A percentile compares a stretch with the other conserved stretches of the same genome.
Conservation (phyloP, 1,140 invertebrate species). For the Drosophila nannoptera region DNA sequence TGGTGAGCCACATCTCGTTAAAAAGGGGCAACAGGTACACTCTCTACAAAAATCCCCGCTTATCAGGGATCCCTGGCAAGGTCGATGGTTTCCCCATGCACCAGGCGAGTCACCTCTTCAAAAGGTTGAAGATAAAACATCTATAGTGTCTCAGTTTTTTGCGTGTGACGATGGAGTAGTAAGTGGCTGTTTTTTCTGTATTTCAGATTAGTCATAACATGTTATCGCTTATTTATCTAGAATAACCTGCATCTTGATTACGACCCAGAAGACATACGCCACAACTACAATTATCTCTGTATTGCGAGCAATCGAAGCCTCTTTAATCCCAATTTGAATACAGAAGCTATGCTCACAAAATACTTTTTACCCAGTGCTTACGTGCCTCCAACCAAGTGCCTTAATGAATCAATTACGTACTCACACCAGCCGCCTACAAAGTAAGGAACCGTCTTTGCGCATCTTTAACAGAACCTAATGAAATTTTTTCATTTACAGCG, state of each 20-base stretch:
- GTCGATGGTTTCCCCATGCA: constrained; percentile 60
- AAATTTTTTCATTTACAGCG: constrained; percentile 81
- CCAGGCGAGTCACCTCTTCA: constrained; percentile 34
- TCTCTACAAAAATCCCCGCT: neutral
- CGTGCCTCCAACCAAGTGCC: constrained; percentile 84
- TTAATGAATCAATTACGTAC: constrained; percentile 85
- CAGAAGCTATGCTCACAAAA: constrained; percentile 81
- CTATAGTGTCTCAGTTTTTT: neutral
- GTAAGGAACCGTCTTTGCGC: constrained; percentile 72
- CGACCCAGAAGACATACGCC: constrained; percentile 82
- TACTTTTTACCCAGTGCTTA: constrained; percentile 83
- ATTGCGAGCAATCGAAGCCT: constrained; percentile 73
- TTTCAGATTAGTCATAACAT: constrained; percentile 17
- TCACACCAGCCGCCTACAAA: constrained; percentile 83
- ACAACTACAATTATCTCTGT: constrained; percentile 83
- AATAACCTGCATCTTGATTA: constrained; percentile 86
- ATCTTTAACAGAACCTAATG: neutral
- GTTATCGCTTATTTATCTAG: constrained; percentile 76
- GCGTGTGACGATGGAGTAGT: constrained; percentile 88
- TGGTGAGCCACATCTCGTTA: constrained; percentile 30
- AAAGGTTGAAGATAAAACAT: neutral
- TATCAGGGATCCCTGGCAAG: constrained; percentile 41
- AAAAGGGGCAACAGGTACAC: neutral
- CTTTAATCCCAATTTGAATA: constrained; percentile 79
- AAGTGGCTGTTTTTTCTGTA: constrained; percentile 29